Conservation (phyloP, 2,797 vertebrate genomes). For the Ficedula albicollis region DNA sequence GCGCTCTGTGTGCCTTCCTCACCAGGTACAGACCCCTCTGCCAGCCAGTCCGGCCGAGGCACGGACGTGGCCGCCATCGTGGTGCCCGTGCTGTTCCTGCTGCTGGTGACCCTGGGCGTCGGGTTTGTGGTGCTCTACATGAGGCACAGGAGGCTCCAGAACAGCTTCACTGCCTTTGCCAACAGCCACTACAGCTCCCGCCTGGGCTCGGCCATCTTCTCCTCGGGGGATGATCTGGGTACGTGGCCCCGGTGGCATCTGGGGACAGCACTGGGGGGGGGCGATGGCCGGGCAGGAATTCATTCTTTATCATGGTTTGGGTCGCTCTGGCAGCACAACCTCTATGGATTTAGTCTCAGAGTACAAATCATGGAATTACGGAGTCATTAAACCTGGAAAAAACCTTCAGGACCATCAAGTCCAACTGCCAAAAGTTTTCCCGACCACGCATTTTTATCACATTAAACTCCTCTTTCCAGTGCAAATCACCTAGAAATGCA, state of each 20-base stretch:
- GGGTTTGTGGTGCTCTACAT: constrained; percentile 87
- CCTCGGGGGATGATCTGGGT: constrained; percentile 95
- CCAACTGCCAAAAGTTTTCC: no score
- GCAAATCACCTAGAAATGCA: background rate
- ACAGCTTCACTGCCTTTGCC: constrained; percentile 93
- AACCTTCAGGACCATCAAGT: background rate
- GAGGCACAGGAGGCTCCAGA: constrained; percentile 92
- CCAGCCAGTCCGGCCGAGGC: constrained; percentile 11
- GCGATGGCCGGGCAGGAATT: background rate
- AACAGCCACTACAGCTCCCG: constrained; percentile 99
- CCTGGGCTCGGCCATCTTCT: constrained; percentile 95
- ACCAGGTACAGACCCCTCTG: constrained; percentile 73
- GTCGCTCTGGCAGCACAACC: background rate
- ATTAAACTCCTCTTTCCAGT: background rate
- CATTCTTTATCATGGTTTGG: rapidly evolving
- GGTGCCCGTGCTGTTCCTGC: constrained; percentile 92
- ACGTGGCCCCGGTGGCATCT: background rate
- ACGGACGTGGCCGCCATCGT: constrained; percentile 89
- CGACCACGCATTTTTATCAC: background rate
- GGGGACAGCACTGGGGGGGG: background rate
- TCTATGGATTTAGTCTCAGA: background rate
- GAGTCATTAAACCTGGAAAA: background rate
- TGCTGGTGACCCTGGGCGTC: constrained; percentile 86
- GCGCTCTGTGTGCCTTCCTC: background rate
- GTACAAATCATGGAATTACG: background rate